Conservation (phyloP, 2,888 invertebrate genomes). For the Trileptium ribeirensis region DNA sequence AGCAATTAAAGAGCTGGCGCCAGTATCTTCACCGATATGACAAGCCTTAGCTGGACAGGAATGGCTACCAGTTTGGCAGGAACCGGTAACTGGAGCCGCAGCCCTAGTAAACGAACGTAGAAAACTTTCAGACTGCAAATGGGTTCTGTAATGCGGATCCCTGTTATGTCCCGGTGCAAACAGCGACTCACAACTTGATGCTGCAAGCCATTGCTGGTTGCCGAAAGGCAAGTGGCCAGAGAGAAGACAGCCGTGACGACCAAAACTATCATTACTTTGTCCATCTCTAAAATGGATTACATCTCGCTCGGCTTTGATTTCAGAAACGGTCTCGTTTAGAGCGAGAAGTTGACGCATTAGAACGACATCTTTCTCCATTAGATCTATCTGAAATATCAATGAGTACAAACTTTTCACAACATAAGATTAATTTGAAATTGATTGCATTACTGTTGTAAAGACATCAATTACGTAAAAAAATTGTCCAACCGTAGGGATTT, state of each 20-base stretch:
- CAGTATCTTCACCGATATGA: not conserved
- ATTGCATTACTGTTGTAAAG: too few relatives aligned
- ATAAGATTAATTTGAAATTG: too few relatives aligned
- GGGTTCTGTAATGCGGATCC: not conserved
- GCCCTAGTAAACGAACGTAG: not conserved
- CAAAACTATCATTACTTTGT: not conserved
- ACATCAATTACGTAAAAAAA: too few relatives aligned
- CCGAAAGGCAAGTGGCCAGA: not conserved
- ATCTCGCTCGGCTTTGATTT: not conserved
- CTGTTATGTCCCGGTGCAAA: not conserved
- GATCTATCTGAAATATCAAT: constrained; percentile 44
- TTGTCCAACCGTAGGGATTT: too few relatives aligned
- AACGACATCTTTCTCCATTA: constrained; percentile 49
- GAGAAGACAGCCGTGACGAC: too few relatives aligned
- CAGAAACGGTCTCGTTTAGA: constrained; percentile 39
- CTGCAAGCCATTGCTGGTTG: not conserved
- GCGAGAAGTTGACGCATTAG: constrained; percentile 46
- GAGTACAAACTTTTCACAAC: too few relatives aligned
- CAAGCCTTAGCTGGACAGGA: not conserved
- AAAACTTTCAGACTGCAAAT: not conserved
- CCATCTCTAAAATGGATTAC: not conserved
- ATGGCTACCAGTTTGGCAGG: not conserved
- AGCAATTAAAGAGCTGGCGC: not conserved
- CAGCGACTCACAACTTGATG: not conserved
- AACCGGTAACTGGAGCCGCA: not conserved